These are phyloP conservation scores for Conopomorpha cramerella DNA, from an alignment of 1,140 invertebrate species.

Conservation along the genomic window DNA sequence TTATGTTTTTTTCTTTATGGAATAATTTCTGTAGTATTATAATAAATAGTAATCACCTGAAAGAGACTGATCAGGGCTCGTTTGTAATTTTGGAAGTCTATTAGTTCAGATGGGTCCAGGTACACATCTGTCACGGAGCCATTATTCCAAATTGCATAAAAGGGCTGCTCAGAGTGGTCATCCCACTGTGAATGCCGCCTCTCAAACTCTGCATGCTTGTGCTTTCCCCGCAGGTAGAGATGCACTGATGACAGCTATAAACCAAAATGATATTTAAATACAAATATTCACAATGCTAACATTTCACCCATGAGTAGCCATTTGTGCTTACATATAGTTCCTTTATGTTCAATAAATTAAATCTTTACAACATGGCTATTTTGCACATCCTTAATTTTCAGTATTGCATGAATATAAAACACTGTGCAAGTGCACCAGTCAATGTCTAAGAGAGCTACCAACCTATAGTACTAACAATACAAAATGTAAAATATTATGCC, in stretches of 20 bases:
- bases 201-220: conserved; percentile 20
- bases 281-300: no score
- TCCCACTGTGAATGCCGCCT: conserved; percentile 22
- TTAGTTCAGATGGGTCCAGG: conserved; percentile 18
- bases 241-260: conserved; percentile 21
- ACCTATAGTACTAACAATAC: no score
- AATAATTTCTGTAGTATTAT: conserved; percentile 1
- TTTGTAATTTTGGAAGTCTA: conserved; percentile 31
- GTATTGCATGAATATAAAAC: no score
- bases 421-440: no score
- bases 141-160: conserved; percentile 26
- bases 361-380: no score
- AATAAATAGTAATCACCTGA: conserved; percentile 19
- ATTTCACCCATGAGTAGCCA: no score
- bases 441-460: no score
- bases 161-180: conserved; percentile 11
- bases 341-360: no score
- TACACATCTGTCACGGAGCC: conserved; percentile 17
- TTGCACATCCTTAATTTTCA: no score
- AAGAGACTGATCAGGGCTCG: conserved; percentile 32
- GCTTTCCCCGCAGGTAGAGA: conserved; percentile 17
- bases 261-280: no score
- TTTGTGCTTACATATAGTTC: no score
- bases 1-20: neutral
- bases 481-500: no score